These are phyloP conservation scores for Venusia cambrica DNA, from an alignment of 2,888 invertebrate species.

Conservation along the genomic window DNA sequence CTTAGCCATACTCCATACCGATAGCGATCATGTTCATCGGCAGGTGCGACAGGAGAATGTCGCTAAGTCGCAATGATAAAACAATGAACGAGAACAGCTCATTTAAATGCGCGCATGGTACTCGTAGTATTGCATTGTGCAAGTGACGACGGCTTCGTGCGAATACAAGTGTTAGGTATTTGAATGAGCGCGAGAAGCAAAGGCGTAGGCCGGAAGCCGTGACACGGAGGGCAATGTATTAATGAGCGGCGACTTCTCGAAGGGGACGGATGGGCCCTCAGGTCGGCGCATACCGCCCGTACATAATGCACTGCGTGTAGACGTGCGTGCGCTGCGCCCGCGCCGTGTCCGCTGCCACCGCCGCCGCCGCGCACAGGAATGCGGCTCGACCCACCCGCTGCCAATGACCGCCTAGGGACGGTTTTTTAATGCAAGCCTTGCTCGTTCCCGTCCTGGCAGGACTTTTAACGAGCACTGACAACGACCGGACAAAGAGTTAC, in stretches of 20 bases:
- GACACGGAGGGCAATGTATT: slow-evolving; percentile 66
- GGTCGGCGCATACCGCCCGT: slow-evolving; percentile 24
- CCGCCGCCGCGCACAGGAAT: slow-evolving; percentile 74
- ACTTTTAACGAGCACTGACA: slow-evolving; percentile 52
- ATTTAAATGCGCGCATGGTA: slow-evolving; percentile 42
- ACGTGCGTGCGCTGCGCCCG: slow-evolving; percentile 66
- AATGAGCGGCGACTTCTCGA: slow-evolving; percentile 58
- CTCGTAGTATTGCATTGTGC: slow-evolving; percentile 47
- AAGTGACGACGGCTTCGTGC: slow-evolving; percentile 48
- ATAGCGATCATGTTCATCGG: slow-evolving; percentile 29
- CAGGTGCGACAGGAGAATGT: slow-evolving; percentile 32
- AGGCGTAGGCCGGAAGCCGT: slow-evolving; percentile 65
- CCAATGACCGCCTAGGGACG: slow-evolving; percentile 78
- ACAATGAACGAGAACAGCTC: slow-evolving; percentile 35
- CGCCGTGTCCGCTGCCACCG: too few relatives aligned
- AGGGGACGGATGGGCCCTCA: slow-evolving; percentile 14
- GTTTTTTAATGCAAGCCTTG: slow-evolving; percentile 67
- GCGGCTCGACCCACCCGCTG: slow-evolving; percentile 75
- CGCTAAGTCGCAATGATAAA: slow-evolving; percentile 28
- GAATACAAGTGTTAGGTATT: slow-evolving; percentile 69
- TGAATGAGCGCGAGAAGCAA: slow-evolving; percentile 50
- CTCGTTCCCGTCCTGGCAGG: slow-evolving; percentile 63
- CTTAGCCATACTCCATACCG: slow-evolving; percentile 28
- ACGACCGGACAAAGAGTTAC: slow-evolving; percentile 48
- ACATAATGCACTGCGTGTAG: slow-evolving; percentile 46